These are phyloP conservation scores for Oreortyx pictus DNA, from an alignment of 2,797 vertebrate species.

Conservation along the genomic window DNA sequence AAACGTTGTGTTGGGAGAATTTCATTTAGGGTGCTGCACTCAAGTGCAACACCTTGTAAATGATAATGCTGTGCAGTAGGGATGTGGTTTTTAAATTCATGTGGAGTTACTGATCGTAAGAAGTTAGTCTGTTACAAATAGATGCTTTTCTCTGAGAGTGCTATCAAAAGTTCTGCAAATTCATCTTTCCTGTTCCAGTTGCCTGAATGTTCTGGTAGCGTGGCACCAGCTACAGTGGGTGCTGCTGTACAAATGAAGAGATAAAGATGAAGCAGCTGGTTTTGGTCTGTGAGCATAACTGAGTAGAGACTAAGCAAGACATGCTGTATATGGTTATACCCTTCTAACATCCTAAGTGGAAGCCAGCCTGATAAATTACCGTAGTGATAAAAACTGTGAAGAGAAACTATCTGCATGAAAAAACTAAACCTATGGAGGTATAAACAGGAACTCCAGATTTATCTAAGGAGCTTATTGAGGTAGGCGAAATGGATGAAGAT, in stretches of 20 bases:
- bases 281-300: background rate
- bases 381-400: background rate
- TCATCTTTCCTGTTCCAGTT: background rate
- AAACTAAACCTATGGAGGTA: background rate
- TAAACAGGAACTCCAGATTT: background rate
- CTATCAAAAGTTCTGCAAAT: background rate
- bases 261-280: background rate
- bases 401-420: background rate
- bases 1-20: background rate
- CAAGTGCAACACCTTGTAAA: background rate
- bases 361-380: background rate
- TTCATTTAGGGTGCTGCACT: background rate
- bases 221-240: background rate
- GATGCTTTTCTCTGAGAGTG: accelerated
- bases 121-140: background rate
- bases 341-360: background rate
- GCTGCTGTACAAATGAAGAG: background rate
- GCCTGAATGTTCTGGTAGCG: background rate
- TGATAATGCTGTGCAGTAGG: too few relatives aligned
- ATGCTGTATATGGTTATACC: background rate
- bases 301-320: background rate
- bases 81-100: accelerated
- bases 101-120: background rate
- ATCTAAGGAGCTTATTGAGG: background rate
- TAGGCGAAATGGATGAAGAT: background rate